These are phyloP conservation scores for Gymnosoma rotundatum DNA, from an alignment of 2,888 invertebrate species.

Conservation along the genomic window DNA sequence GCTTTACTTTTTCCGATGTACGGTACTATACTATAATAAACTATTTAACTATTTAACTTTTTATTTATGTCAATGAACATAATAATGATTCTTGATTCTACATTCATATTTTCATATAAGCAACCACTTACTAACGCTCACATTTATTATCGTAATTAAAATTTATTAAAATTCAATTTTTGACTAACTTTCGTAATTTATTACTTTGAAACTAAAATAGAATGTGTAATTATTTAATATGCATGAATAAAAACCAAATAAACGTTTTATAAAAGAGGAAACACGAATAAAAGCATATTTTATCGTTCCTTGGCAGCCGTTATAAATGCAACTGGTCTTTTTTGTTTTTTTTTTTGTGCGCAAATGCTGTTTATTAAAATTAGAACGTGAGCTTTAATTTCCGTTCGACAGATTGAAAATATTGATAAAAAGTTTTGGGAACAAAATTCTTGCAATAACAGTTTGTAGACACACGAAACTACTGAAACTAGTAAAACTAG, in stretches of 20 bases:
- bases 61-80: constrained; percentile 19
- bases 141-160: constrained; percentile 47
- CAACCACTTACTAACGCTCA: constrained; percentile 8
- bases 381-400: constrained; percentile 56
- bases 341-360: neutral
- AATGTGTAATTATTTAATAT: constrained; percentile 46
- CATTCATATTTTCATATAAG: neutral
- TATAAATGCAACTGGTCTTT: constrained; percentile 41
- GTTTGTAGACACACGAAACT: neutral
- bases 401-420: constrained; percentile 59
- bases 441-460: neutral
- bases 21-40: too few species aligned
- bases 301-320: neutral
- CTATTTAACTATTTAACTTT: too few species aligned
- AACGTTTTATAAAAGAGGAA: constrained; percentile 5
- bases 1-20: neutral
- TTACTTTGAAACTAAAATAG: constrained; percentile 51
- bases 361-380: constrained; percentile 4
- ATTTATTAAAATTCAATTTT: constrained; percentile 67
- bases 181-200: constrained; percentile 57
- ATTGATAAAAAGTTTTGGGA: neutral
- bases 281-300: neutral
- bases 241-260: neutral
- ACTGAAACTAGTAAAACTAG: neutral
- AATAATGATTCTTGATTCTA: constrained; percentile 18